A percentile compares a stretch with the other conserved stretches of the same genome.
phyloP scores from a whole-genome alignment of 2,797 vertebrate species.

The Macrochelys suwanniensis region DNA sequence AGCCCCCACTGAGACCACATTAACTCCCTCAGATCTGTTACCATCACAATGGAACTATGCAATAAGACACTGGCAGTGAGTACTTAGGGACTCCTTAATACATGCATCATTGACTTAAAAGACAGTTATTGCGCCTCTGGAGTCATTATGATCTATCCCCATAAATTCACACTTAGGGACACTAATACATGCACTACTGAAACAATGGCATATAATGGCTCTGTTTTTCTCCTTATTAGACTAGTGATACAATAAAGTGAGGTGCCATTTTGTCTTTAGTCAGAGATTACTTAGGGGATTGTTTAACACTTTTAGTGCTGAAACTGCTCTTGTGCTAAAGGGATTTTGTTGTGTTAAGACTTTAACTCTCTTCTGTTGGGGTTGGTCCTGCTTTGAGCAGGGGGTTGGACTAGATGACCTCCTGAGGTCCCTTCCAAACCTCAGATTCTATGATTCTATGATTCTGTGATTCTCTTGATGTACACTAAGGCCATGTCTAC shows the following conservation, averaged over 20 bases:
- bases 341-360: not conserved
- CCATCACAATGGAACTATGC: constrained; percentile 1
- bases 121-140: constrained; percentile 24
- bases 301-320: not conserved
- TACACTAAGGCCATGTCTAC: not conserved
- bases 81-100: constrained; percentile 9
- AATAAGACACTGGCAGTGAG: not conserved
- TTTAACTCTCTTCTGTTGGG: not conserved
- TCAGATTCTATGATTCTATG: too few species aligned
- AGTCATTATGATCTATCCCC: constrained; percentile 17
- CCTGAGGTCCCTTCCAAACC: too few species aligned
- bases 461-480: too few species aligned
- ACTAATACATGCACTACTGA: not conserved
- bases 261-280: constrained; percentile 35
- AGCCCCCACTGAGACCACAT: not conserved
- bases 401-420: too few species aligned
- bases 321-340: not conserved
- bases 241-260: not conserved
- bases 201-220: constrained; percentile 26
- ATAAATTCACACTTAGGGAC: constrained; percentile 42
- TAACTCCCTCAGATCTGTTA: not conserved
- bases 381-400: too few species aligned
- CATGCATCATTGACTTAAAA: constrained; percentile 39
- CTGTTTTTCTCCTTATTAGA: not conserved
- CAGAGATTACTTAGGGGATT: constrained; percentile 12